These are phyloP conservation scores for Stylophora pistillata DNA, from an alignment of 64 coral and sea anemone genomes.

Conservation along the genomic window DNA sequence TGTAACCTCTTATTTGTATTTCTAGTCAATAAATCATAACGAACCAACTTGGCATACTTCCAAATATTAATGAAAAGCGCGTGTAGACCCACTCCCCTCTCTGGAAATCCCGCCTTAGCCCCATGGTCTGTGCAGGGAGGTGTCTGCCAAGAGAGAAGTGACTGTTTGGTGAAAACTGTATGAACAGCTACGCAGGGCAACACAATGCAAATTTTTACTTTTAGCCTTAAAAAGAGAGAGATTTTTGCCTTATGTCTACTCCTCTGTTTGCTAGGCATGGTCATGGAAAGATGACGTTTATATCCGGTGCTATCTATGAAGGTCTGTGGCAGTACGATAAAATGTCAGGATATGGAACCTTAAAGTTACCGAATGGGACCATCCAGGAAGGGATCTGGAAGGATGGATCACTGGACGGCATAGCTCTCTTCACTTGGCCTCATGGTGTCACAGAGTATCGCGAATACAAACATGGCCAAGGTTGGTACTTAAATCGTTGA, in stretches of 20 bases:
- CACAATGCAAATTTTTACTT: too few relatives aligned
- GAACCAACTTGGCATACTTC: too few relatives aligned
- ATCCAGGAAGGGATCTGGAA: slow-evolving; percentile 65
- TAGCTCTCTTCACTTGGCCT: slow-evolving; percentile 71
- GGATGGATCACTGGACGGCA: slow-evolving; percentile 49
- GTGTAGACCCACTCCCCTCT: too few relatives aligned
- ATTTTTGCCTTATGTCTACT: neutral
- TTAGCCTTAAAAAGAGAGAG: too few relatives aligned
- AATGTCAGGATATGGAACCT: slow-evolving; percentile 64
- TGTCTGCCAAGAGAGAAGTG: too few relatives aligned
- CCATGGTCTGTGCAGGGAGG: too few relatives aligned
- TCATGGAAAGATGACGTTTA: slow-evolving; percentile 59
- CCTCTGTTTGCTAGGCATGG: slow-evolving; percentile 47
- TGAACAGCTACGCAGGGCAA: too few relatives aligned
- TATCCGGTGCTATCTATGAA: slow-evolving; percentile 70
- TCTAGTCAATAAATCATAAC: too few relatives aligned
- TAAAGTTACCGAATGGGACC: slow-evolving; percentile 67
- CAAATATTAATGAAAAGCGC: too few relatives aligned
- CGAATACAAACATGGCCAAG: slow-evolving; percentile 50
- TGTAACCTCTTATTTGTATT: too few relatives aligned
- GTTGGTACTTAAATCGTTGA: neutral
- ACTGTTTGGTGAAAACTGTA: too few relatives aligned
- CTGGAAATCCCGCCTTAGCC: too few relatives aligned
- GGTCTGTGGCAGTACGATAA: slow-evolving; percentile 80
- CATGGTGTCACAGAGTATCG: slow-evolving; percentile 59